phyloP scores from a whole-genome alignment of 1,140 invertebrate genomes.

The Halotydeus destructor region DNA sequence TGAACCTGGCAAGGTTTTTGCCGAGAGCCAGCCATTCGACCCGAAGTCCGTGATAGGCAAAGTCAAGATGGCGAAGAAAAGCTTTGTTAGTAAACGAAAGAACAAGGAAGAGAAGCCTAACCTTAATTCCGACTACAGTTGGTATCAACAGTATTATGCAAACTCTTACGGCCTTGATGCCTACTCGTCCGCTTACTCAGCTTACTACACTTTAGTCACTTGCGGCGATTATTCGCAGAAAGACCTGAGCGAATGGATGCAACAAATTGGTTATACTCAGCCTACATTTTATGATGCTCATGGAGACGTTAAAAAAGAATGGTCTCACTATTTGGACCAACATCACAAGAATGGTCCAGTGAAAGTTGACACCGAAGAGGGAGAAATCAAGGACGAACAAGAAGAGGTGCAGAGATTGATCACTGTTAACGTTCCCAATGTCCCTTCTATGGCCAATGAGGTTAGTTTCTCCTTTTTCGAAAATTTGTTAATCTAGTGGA shows the following conservation, averaged over 20 bases:
- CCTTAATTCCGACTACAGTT: constrained; percentile 11
- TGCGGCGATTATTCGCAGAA: constrained; percentile 8
- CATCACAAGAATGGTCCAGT: too few species aligned
- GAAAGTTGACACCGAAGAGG: not conserved
- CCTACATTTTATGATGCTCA: not conserved
- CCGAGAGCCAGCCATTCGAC: not conserved
- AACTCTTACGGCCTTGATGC: constrained; percentile 1
- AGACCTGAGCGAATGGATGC: constrained; percentile 7
- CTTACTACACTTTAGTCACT: constrained; percentile 10
- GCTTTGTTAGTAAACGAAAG: not conserved
- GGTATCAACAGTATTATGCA: constrained; percentile 12
- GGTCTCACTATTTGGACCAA: too few species aligned
- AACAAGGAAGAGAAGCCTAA: not conserved
- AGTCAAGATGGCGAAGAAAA: not conserved
- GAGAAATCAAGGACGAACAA: not conserved
- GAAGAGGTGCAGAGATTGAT: not conserved
- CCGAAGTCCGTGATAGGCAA: not conserved
- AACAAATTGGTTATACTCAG: not conserved
- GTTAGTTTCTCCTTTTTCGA: not conserved
- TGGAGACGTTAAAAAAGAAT: not conserved
- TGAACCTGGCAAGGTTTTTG: not conserved
- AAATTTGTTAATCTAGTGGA: too few species aligned
- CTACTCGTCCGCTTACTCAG: constrained; percentile 5
- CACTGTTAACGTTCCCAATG: not conserved
- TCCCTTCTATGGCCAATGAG: constrained; percentile 4